A percentile compares a stretch with the other conserved stretches of the same genome.
Evolutionary conservation across 1,140 invertebrate genomes (phyloP).

Genomic region (Zaprionus vittiger): DNA sequence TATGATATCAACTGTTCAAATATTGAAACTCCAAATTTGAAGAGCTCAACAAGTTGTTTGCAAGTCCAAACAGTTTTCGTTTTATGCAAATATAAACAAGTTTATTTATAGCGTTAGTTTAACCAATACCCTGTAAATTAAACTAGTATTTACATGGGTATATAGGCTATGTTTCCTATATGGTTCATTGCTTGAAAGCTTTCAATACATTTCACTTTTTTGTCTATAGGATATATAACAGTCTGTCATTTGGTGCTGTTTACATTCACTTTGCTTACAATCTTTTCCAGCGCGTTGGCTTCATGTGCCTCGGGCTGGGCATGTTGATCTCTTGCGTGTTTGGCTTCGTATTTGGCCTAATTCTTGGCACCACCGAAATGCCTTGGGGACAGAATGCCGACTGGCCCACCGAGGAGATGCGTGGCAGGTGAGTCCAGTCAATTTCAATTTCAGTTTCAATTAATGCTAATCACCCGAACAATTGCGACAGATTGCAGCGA

Average conservation of each 20-base stretch:
- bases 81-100: constrained; percentile 9
- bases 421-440: constrained; percentile 86
- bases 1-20: constrained; percentile 17
- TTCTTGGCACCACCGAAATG: constrained; percentile 89
- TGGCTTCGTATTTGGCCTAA: constrained; percentile 92
- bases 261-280: constrained; percentile 60
- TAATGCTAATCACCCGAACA: constrained; percentile 50
- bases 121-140: neutral
- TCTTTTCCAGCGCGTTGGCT: constrained; percentile 87
- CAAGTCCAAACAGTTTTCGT: neutral
- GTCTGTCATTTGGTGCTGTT: constrained; percentile 41
- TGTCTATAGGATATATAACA: constrained; percentile 6
- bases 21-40: constrained; percentile 5
- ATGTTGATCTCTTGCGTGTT: constrained; percentile 90
- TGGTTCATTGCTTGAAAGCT: neutral
- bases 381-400: constrained; percentile 90
- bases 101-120: neutral
- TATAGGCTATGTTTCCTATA: neutral
- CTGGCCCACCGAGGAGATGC: constrained; percentile 94
- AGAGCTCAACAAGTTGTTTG: constrained; percentile 1
- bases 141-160: neutral
- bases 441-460: constrained; percentile 50
- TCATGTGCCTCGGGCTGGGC: constrained; percentile 89
- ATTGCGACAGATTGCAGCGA: constrained; percentile 53
- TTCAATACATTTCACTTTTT: neutral